These are phyloP conservation scores for Scaptomyza tumidula DNA, from an alignment of 2,888 invertebrate species.

Conservation along the genomic window DNA sequence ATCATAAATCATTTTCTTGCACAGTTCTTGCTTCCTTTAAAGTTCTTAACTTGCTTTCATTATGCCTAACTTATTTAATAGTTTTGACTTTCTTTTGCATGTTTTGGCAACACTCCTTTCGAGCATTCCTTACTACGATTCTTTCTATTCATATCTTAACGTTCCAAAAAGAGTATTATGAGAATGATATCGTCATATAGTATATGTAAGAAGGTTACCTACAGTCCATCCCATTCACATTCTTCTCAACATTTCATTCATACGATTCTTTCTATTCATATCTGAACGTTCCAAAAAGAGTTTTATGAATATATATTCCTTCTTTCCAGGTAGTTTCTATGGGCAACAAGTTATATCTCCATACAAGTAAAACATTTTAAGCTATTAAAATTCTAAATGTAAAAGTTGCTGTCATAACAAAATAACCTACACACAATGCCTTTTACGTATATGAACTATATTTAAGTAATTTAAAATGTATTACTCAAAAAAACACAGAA, in stretches of 20 bases:
- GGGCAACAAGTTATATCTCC: background rate
- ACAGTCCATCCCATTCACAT: too few species aligned
- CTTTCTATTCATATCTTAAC: too few species aligned
- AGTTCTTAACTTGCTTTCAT: background rate
- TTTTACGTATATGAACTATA: slow-evolving; percentile 3
- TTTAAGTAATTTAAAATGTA: slow-evolving; percentile 64
- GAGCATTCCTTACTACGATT: too few species aligned
- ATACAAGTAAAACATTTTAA: background rate
- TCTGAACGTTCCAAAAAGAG: too few species aligned
- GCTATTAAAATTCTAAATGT: background rate
- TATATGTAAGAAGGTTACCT: too few species aligned
- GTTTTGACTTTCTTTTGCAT: slow-evolving; percentile 60
- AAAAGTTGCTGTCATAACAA: background rate
- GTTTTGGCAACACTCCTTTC: slow-evolving; percentile 45
- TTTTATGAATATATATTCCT: too few species aligned
- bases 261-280: too few species aligned
- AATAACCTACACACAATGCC: background rate
- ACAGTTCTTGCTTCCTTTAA: background rate
- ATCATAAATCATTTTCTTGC: slow-evolving; percentile 52
- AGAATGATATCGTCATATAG: too few species aligned
- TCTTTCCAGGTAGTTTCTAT: too few species aligned
- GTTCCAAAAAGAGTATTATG: too few species aligned
- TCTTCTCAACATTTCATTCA: too few species aligned
- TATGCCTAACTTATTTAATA: background rate
- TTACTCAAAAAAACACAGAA: slow-evolving; percentile 42